phyloP scores from a whole-genome alignment of 1,140 invertebrate genomes.

The Marisa cornuarietis region DNA sequence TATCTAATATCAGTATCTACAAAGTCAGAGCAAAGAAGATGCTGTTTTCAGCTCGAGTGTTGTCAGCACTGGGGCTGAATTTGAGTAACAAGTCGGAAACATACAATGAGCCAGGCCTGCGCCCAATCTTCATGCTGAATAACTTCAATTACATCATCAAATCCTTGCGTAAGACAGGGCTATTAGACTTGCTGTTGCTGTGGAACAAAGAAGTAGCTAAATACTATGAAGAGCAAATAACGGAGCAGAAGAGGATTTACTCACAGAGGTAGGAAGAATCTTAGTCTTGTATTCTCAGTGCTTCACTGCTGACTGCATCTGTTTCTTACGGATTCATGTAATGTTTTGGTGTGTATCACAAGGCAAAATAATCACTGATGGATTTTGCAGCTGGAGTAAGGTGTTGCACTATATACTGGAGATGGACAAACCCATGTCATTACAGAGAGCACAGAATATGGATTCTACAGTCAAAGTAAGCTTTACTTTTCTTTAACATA shows the following conservation, averaged over 20 bases:
- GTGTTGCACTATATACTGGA: conserved; percentile 77
- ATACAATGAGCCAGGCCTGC: conserved; percentile 57
- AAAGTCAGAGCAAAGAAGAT: not conserved
- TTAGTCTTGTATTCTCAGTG: not conserved
- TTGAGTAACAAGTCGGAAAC: conserved; percentile 60
- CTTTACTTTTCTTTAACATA: conserved; percentile 9
- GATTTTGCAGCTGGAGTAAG: conserved; percentile 80
- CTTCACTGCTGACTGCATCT: too few relatives aligned
- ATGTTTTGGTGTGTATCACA: conserved; percentile 21
- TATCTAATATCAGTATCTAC: too few relatives aligned
- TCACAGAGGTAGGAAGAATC: conserved; percentile 74
- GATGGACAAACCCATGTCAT: conserved; percentile 66
- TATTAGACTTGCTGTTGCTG: conserved; percentile 81
- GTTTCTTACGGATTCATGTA: not conserved
- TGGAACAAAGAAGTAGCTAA: conserved; percentile 85
- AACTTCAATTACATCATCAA: conserved; percentile 94
- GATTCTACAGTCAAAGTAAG: conserved; percentile 55
- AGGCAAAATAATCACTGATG: too few relatives aligned
- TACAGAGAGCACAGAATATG: conserved; percentile 53
- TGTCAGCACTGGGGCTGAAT: conserved; percentile 59
- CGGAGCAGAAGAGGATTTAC: conserved; percentile 81
- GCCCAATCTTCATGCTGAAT: conserved; percentile 62
- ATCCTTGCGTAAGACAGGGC: conserved; percentile 80
- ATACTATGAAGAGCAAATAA: conserved; percentile 81
- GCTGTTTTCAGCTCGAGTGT: conserved; percentile 51